These are phyloP conservation scores for Thunnus albacares DNA, from an alignment of 2,797 vertebrate genomes.

Conservation along the genomic window DNA sequence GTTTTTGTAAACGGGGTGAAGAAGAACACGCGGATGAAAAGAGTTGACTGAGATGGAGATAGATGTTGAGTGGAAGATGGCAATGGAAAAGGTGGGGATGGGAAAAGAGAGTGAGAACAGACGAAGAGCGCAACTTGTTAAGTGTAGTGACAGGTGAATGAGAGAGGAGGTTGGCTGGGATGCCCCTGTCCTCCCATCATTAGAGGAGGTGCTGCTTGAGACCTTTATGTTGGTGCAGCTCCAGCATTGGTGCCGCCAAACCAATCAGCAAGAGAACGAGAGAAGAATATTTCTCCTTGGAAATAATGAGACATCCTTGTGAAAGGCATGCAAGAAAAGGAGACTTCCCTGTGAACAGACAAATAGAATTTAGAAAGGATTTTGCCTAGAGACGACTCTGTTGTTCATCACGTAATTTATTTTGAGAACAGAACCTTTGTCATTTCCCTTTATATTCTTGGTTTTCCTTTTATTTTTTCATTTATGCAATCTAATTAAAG, in stretches of 20 bases:
- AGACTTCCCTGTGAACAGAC: constrained; percentile 54
- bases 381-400: constrained; percentile 58
- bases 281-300: constrained; percentile 52
- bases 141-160: constrained; percentile 44
- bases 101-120: constrained; percentile 45
- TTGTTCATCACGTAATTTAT: constrained; percentile 61
- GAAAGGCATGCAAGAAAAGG: constrained; percentile 54
- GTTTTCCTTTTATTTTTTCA: constrained; percentile 26
- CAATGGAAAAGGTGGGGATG: constrained; percentile 42
- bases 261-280: constrained; percentile 50
- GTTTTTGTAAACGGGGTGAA: constrained; percentile 36
- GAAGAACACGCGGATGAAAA: constrained; percentile 42
- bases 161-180: constrained; percentile 47
- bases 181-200: constrained; percentile 54
- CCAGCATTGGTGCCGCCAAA: constrained; percentile 54
- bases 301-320: constrained; percentile 65
- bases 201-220: constrained; percentile 58
- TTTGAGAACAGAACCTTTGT: constrained; percentile 31
- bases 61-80: constrained; percentile 55
- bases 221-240: constrained; percentile 58
- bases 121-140: constrained; percentile 41
- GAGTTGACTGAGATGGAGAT: constrained; percentile 44
- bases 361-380: constrained; percentile 46
- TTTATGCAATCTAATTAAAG: constrained; percentile 24
- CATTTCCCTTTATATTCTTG: constrained; percentile 5